phyloP scores from a whole-genome alignment of 2,888 invertebrate species.

The Anoplius nigerrimus region DNA sequence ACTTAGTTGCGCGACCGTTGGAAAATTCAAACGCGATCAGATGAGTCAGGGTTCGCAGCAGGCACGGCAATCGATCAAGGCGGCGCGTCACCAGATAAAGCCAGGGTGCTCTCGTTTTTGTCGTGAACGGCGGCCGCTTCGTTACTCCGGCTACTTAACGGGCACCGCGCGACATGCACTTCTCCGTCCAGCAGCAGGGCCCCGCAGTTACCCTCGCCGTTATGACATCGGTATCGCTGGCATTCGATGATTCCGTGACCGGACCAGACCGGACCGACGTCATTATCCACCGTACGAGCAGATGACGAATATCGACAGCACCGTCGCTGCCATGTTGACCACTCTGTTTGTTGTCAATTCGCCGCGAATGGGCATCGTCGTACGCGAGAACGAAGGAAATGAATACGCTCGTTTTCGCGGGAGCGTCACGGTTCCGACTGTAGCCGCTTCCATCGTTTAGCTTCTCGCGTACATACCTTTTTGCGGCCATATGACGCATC shows the following conservation, averaged over 20 bases:
- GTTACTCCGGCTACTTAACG: constrained; percentile 6
- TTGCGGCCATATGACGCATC: too few relatives aligned
- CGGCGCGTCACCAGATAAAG: too few relatives aligned
- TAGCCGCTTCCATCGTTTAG: too few relatives aligned
- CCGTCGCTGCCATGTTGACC: constrained; percentile 44
- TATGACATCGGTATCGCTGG: constrained; percentile 1
- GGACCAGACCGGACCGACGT: constrained; percentile 24
- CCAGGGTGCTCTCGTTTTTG: too few relatives aligned
- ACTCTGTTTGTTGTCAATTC: background rate
- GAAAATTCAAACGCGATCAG: constrained; percentile 53
- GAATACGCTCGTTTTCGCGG: too few relatives aligned
- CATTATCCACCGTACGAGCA: constrained; percentile 37
- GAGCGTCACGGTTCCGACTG: too few relatives aligned
- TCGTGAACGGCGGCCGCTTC: background rate
- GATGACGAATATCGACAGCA: constrained; percentile 31
- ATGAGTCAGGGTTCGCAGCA: constrained; percentile 7
- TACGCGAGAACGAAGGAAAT: too few relatives aligned
- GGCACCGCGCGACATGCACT: constrained; percentile 6
- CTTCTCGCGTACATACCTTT: too few relatives aligned
- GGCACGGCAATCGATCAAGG: background rate
- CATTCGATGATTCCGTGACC: constrained; percentile 10
- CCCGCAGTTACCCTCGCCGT: constrained; percentile 15
- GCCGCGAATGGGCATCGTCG: too few relatives aligned
- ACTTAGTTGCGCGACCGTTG: constrained; percentile 50
- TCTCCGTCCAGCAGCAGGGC: constrained; percentile 14